A percentile compares a stretch with the other conserved stretches of the same genome.
Conservation (phyloP, 2,797 vertebrate species). For the Morus bassanus region DNA sequence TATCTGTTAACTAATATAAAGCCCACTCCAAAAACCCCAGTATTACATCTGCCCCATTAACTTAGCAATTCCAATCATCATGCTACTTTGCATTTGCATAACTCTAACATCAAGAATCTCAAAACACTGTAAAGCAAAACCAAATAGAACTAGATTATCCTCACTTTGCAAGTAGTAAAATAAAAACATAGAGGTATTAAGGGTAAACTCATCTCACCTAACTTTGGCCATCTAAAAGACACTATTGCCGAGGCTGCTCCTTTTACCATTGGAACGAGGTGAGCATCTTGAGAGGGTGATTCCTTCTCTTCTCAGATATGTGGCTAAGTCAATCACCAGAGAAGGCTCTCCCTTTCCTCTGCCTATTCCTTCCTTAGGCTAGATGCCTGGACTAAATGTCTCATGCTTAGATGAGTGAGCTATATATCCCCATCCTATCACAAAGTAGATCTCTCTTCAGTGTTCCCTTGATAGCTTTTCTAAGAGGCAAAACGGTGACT, state of each 20-base stretch:
- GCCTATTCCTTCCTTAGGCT: neutral
- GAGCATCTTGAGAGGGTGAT: neutral
- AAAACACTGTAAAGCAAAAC: neutral
- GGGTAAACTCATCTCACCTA: neutral
- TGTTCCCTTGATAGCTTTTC: neutral
- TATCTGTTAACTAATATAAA: neutral
- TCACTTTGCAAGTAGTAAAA: neutral
- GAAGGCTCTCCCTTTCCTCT: neutral
- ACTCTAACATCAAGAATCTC: neutral
- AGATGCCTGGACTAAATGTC: neutral
- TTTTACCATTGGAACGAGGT: neutral
- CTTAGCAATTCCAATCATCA: neutral
- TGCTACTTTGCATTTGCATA: neutral
- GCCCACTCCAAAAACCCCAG: neutral
- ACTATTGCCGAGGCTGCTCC: neutral
- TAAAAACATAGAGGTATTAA: neutral
- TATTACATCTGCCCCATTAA: conserved; percentile 17
- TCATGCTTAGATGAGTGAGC: neutral
- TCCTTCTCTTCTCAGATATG: neutral
- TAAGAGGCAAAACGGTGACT: neutral
- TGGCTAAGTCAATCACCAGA: neutral
- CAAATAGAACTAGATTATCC: neutral
- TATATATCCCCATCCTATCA: neutral
- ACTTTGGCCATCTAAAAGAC: neutral
- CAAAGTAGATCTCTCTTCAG: neutral